phyloP scores from a whole-genome alignment of 30 jellyfish, hydroid and myxozoan genomes.

The Pelagia noctiluca region DNA sequence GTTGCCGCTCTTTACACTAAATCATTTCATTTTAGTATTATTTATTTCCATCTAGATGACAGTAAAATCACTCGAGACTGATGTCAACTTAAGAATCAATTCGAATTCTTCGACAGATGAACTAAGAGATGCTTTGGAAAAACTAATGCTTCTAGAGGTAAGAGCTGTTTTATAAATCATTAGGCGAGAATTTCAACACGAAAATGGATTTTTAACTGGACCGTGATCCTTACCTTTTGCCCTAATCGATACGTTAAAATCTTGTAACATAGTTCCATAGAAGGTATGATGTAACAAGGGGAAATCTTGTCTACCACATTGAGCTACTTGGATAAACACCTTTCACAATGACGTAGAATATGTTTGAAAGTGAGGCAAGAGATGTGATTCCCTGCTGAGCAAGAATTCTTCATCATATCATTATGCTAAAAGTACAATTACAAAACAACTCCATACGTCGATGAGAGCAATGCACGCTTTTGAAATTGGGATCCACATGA shows the following conservation, averaged over 20 bases:
- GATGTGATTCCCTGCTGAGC: no score
- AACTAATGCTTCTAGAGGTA: slow-evolving; percentile 36
- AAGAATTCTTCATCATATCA: no score
- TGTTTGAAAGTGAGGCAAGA: no score
- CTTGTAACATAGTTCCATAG: neutral
- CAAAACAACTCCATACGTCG: no score
- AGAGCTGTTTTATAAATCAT: neutral
- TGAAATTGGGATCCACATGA: no score
- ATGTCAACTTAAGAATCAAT: slow-evolving; percentile 18
- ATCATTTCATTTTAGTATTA: neutral
- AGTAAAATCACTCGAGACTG: slow-evolving; percentile 37
- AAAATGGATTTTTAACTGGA: neutral
- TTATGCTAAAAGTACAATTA: no score
- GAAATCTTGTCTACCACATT: no score
- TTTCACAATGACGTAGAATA: no score
- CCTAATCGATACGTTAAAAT: neutral
- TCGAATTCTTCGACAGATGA: slow-evolving; percentile 43
- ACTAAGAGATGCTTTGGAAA: slow-evolving; percentile 42
- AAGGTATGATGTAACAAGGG: no score
- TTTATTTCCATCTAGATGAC: slow-evolving; percentile 43
- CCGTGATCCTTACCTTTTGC: neutral
- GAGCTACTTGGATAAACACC: no score
- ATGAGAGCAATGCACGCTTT: no score
- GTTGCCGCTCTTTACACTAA: no score
- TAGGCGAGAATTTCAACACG: neutral